A percentile compares a stretch with the other conserved stretches of the same genome.
Evolutionary conservation across 1,140 invertebrate species (phyloP).

Genomic region (Reticulitermes speratus): DNA sequence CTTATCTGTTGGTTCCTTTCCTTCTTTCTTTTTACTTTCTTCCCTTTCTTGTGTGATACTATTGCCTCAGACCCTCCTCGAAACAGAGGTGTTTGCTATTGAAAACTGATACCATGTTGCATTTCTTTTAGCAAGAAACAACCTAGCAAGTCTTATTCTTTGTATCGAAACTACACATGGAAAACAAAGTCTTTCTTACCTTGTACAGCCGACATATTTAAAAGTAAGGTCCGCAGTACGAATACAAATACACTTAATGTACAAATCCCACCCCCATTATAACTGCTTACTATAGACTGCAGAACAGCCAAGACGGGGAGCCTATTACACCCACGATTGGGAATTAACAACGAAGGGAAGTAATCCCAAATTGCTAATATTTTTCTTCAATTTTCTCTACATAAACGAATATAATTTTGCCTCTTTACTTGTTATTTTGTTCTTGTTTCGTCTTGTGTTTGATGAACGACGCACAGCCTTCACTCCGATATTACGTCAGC

Average conservation of each 20-base stretch:
- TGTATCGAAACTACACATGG: background rate
- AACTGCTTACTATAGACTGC: background rate
- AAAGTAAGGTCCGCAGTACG: background rate
- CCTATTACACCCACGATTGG: background rate
- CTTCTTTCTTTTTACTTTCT: no score
- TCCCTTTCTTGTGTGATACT: no score
- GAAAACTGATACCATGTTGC: no score
- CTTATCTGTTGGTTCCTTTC: no score
- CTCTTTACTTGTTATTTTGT: background rate
- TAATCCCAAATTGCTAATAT: conserved; percentile 6
- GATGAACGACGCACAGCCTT: background rate
- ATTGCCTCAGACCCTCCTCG: no score
- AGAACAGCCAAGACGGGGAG: background rate
- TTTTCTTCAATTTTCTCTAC: conserved; percentile 26
- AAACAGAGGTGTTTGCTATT: no score
- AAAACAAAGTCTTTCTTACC: background rate
- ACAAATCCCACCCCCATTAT: background rate
- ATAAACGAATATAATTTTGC: background rate
- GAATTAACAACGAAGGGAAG: background rate
- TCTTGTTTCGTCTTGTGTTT: background rate
- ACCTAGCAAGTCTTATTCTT: no score
- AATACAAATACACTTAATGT: background rate
- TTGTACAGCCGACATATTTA: background rate
- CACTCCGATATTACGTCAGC: background rate
- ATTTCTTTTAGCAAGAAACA: no score